Base-by-base conservation (phyloP, 2,888 invertebrate species). In the Ophion costatus region DNA sequence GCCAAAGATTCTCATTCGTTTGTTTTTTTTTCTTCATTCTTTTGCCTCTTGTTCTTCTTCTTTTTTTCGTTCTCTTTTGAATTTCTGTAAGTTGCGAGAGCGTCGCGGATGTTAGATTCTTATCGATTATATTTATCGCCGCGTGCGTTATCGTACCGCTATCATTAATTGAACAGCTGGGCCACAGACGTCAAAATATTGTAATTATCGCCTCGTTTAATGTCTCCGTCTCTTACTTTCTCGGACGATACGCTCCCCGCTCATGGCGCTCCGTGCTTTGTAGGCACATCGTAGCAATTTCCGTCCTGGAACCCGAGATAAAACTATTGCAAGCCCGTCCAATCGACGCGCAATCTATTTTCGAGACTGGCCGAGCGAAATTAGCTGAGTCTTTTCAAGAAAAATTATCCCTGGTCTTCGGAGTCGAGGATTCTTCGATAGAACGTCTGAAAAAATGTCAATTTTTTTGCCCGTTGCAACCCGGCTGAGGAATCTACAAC, bases 161-260 rank as follows among this genome's bases (percentile, higher is more conserved):
- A 20, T 64, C 51, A 64, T n/a, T 63, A 74, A 74, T 74, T 74
- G 29, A 29, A 63, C 74, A 74, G 74, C 45, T 73, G 73, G 61
- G 57, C 42, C 17, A 61, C 61, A 61, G 22, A 20, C 73, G 57
- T 61, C 73, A 42, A 22, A 73, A 73, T 59, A 61, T 73, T 73
- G 22, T 42, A 73, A 22, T 73, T 73, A 61, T 73, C 59, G 33
- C 22, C 6, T 42, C 57, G 56, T 33, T 20, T 29, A 9, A 38
- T 38, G 38, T 38, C 38, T 9, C 38, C 1, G 4, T 51, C 17
- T 51, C 17, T 17, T 11, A 11, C 17, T 51, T 51, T 51, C 51
- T 17, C 17, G 51, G 14, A 51, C 51, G 51, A 51, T 17, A 51
- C 51, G 14, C 45, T 45, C 45, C 45, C 1, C 14, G 45, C 45